A percentile compares a stretch with the other conserved stretches of the same genome.
Evolutionary conservation across 2,797 vertebrate species (phyloP).

Genomic region (Poecilia velifera): DNA sequence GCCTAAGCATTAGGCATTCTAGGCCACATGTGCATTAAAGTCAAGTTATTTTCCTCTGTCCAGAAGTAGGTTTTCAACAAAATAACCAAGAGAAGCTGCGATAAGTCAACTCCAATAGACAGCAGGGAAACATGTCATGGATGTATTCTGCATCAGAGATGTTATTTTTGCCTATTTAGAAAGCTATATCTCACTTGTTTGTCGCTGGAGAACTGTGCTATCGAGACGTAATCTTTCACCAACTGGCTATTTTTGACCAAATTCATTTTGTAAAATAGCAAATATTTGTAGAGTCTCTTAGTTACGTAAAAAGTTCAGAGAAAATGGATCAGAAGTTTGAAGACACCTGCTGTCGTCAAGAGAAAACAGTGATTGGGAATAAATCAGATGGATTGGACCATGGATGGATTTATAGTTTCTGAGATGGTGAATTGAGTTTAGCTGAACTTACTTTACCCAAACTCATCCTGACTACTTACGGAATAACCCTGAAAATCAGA

Average conservation of each 20-base stretch:
- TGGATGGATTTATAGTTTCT: background rate
- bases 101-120: constrained; percentile 47
- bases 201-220: constrained; percentile 1
- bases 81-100: constrained; percentile 50
- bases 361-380: background rate
- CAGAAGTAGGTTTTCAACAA: constrained; percentile 64
- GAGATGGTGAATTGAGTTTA: background rate
- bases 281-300: background rate
- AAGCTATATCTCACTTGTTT: constrained; percentile 25
- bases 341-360: background rate
- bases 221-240: constrained; percentile 9
- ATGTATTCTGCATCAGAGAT: constrained; percentile 22
- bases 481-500: background rate
- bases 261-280: background rate
- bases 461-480: background rate
- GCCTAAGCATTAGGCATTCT: constrained; percentile 64
- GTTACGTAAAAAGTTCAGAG: background rate
- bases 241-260: background rate
- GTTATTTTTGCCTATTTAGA: constrained; percentile 23
- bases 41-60: constrained; percentile 60
- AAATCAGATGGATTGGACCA: background rate
- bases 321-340: background rate
- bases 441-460: background rate
- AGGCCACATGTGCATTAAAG: constrained; percentile 67
- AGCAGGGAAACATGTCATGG: constrained; percentile 34